These are phyloP conservation scores for Fregetta grallaria DNA, from an alignment of 2,113 vertebrate species.

Conservation along the genomic window DNA sequence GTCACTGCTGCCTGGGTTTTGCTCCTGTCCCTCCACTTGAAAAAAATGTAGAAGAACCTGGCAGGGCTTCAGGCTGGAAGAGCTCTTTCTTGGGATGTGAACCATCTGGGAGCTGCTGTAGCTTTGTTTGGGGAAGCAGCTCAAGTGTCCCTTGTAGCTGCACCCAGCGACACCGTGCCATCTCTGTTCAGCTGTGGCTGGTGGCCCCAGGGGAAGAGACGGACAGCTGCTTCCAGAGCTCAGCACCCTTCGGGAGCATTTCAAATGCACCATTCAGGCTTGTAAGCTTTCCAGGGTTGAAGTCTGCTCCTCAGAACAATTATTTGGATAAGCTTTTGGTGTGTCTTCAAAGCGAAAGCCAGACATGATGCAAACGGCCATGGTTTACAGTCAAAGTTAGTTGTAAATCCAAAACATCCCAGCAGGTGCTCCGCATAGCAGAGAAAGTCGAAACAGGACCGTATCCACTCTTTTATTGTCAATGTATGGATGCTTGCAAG, in stretches of 20 bases:
- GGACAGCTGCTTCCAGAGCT: rapidly evolving
- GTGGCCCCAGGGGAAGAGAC: background rate
- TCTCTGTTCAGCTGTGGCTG: background rate
- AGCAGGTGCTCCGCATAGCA: background rate
- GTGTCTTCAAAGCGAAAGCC: background rate
- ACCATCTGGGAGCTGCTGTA: background rate
- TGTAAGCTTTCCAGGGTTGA: background rate
- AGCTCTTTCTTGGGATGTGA: background rate
- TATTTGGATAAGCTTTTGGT: background rate
- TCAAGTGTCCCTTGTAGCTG: background rate
- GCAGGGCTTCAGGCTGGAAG: background rate
- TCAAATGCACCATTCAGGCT: background rate
- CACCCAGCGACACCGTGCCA: background rate
- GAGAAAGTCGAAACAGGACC: background rate
- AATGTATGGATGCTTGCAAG: background rate
- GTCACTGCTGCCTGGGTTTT: background rate
- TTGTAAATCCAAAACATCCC: background rate
- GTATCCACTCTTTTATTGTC: background rate
- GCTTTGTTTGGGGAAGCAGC: background rate
- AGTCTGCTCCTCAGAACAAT: background rate
- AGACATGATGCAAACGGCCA: background rate
- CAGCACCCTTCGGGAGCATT: background rate
- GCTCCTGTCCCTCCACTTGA: background rate
- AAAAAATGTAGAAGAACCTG: background rate
- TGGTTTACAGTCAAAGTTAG: background rate